These are phyloP conservation scores for Psephotus haematonotus DNA, from an alignment of 2,113 vertebrate genomes.

Conservation along the genomic window DNA sequence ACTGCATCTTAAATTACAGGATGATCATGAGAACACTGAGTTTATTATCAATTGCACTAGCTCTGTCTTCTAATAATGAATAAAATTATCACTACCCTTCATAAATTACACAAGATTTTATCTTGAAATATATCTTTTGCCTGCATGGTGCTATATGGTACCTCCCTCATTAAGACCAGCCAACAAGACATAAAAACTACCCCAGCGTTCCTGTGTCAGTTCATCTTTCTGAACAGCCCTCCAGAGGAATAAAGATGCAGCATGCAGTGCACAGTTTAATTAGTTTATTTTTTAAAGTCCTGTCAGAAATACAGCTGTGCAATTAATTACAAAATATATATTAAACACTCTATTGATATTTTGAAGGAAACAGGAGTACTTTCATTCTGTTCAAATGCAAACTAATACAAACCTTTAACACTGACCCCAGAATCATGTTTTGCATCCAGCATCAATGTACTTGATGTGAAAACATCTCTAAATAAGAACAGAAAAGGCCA, in stretches of 20 bases:
- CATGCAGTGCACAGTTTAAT: background rate
- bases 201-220: background rate
- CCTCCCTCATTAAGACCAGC: background rate
- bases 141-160: background rate
- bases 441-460: background rate
- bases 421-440: background rate
- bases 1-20: background rate
- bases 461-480: background rate
- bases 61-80: background rate
- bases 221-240: background rate
- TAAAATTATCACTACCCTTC: background rate
- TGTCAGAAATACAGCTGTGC: constrained; percentile 32
- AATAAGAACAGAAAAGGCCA: background rate
- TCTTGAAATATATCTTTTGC: background rate
- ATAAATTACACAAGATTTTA: background rate
- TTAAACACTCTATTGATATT: constrained; percentile 11
- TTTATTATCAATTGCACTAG: background rate
- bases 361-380: background rate
- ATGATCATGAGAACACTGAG: background rate
- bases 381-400: constrained; percentile 7
- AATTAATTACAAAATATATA: constrained; percentile 62
- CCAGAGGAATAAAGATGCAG: background rate
- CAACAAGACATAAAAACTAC: background rate
- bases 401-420: background rate
- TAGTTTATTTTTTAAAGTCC: constrained; percentile 43